Evolutionary conservation across 1,140 invertebrate species (phyloP).

Genomic region (Drepana arcuata): DNA sequence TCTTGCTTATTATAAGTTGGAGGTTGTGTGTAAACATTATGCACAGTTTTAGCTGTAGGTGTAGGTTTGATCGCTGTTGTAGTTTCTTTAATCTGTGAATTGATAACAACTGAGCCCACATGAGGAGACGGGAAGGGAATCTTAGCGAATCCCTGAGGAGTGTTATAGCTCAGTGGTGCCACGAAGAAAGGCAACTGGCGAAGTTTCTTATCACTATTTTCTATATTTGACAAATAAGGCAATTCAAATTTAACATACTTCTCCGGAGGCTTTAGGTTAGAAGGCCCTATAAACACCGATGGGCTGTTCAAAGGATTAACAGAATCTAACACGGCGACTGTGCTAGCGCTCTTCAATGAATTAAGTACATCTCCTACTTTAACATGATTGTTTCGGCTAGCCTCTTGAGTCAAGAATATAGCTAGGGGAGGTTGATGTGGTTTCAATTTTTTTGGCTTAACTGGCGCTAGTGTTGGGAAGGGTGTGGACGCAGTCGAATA

Average conservation of each 20-base stretch:
- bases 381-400: conserved; percentile 58
- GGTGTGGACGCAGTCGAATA: conserved; percentile 56
- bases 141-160: conserved; percentile 85
- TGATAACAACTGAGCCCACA: conserved; percentile 86
- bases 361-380: conserved; percentile 80
- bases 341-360: conserved; percentile 78
- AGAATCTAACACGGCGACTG: conserved; percentile 83
- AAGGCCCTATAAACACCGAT: conserved; percentile 85
- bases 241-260: conserved; percentile 86
- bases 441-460: conserved; percentile 73
- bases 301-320: conserved; percentile 76
- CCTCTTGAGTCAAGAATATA: conserved; percentile 78
- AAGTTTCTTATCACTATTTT: conserved; percentile 81
- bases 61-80: conserved; percentile 11
- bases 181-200: conserved; percentile 86
- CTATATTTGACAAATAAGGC: conserved; percentile 84
- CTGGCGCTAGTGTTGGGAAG: conserved; percentile 62
- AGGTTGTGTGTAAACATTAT: conserved; percentile 15
- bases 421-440: conserved; percentile 87
- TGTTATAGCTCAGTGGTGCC: conserved; percentile 85
- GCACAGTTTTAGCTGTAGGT: conserved; percentile 20
- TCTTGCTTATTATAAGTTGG: conserved; percentile 19
- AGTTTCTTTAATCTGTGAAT: conserved; percentile 56
- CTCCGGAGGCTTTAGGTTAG: conserved; percentile 77
- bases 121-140: conserved; percentile 88